Evolutionary conservation across 2,113 vertebrate genomes (phyloP), one percentile per base, ranked within the genome.

Genomic region (Mirza zaza): DNA sequence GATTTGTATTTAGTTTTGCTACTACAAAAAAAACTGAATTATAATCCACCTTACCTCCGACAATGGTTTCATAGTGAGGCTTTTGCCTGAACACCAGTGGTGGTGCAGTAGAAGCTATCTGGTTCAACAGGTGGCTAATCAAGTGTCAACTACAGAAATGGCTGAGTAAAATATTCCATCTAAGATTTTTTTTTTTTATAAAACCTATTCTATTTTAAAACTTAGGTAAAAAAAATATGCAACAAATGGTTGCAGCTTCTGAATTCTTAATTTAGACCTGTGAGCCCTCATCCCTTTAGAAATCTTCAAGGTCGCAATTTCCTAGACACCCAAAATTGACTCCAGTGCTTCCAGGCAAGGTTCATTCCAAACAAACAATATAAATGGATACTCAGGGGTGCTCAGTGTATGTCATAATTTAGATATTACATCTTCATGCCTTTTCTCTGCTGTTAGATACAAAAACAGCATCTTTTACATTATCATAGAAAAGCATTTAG

Each of bases 401-500:
- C 98, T 98, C 98, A 97, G 98, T 98, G 98, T 98, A 97, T 97
- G 98, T 97, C 98, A 97, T 97, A 96, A 97, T 98, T 98, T 98
- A 98, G 98, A 98, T 98, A 98, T 98, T 98, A 98, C 97, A 99
- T 97, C 97, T 98, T 98, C 98, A 98, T 98, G 99, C 98, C 99
- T 98, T 98, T 98, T 98, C 98, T 98, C 98, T 99, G 98, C 99
- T 98, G 99, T 99, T 99, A 99, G 98, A 98, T 98, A 99, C 98
- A 99, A 99, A 99, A 98, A 98, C 99, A 99, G 99, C 99, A 98
- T 98, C 98, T 99, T 99, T 99, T 99, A 99, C 98, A 98, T 98
- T 99, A 99, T 99, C 98, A 99, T 99, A 99, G 99, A 99, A 99
- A 99, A 99, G 99, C 99, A 98, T 99, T 99, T 99, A 99, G 99